Conservation (phyloP, 2,113 vertebrate genomes). For the Alethe diademata region DNA sequence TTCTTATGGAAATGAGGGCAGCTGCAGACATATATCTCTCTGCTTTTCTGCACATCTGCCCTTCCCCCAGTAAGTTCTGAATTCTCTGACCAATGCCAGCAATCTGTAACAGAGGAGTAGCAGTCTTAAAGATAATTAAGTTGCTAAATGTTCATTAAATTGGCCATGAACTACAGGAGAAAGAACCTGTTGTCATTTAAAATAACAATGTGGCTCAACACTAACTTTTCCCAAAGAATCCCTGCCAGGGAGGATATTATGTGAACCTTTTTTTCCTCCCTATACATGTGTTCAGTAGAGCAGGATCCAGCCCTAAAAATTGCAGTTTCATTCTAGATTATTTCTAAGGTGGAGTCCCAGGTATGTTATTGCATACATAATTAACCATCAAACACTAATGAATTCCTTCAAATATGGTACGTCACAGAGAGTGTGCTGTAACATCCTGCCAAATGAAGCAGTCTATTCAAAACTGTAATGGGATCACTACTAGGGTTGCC, state of each 20-base stretch:
- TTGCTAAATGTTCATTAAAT: neutral
- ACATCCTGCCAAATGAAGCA: neutral
- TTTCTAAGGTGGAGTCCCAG: neutral
- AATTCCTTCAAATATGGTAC: neutral
- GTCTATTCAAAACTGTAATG: neutral
- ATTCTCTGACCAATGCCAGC: constrained; percentile 2
- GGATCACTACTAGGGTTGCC: neutral
- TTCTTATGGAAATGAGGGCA: constrained; percentile 23
- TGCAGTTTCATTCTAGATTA: neutral
- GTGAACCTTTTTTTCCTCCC: neutral
- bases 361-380: neutral
- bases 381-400: neutral
- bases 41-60: neutral
- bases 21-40: neutral
- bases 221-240: neutral
- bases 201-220: neutral
- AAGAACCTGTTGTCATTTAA: constrained; percentile 3
- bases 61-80: neutral
- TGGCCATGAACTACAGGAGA: neutral
- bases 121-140: neutral
- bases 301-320: neutral
- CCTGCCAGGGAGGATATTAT: neutral
- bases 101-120: neutral
- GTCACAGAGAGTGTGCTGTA: neutral
- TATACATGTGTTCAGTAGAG: neutral